A percentile compares a stretch with the other conserved stretches of the same genome.
These are phyloP conservation scores for Drosophila subquinaria DNA, from an alignment of 2,888 invertebrate species.

Conservation along the genomic window DNA sequence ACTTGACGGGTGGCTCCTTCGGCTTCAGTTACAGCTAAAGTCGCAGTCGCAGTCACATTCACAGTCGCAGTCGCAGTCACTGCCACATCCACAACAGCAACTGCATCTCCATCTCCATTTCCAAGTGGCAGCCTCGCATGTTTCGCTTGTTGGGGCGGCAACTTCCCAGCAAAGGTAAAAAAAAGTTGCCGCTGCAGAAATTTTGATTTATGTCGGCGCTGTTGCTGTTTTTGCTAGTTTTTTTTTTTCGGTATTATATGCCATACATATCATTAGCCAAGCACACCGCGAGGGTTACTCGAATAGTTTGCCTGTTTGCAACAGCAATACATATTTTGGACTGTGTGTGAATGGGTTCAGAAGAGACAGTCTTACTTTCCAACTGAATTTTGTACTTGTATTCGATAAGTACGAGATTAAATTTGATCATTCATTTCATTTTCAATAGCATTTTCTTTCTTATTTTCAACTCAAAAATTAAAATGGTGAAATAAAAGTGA, in stretches of 20 bases:
- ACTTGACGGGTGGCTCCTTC: conserved; percentile 60
- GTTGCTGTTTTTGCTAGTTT: conserved; percentile 20
- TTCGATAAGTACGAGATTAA: no score
- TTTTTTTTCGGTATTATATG: conserved; percentile 55
- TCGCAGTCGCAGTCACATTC: conserved; percentile 12
- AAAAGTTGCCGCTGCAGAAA: conserved; percentile 55
- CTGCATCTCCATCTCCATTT: conserved; percentile 42
- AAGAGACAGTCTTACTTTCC: no score
- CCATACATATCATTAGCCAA: conserved; percentile 73
- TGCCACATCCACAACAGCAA: conserved; percentile 23
- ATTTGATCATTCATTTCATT: no score
- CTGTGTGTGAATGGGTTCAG: no score
- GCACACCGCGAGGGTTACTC: conserved; percentile 32
- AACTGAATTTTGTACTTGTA: neutral
- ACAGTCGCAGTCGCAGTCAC: conserved; percentile 12
- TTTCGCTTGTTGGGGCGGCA: conserved; percentile 51
- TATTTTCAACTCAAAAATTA: no score
- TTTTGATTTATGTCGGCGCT: conserved; percentile 71
- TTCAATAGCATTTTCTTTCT: no score
- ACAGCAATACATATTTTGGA: neutral
- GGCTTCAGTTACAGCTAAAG: conserved; percentile 32
- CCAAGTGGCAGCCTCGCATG: conserved; percentile 53
- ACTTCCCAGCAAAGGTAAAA: conserved; percentile 53
- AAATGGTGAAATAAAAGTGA: no score
- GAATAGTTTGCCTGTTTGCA: conserved; percentile 10